A percentile compares a stretch with the other conserved stretches of the same genome.
These are phyloP conservation scores for Lepidurus arcticus DNA, from an alignment of 1,140 invertebrate species.

Conservation along the genomic window DNA sequence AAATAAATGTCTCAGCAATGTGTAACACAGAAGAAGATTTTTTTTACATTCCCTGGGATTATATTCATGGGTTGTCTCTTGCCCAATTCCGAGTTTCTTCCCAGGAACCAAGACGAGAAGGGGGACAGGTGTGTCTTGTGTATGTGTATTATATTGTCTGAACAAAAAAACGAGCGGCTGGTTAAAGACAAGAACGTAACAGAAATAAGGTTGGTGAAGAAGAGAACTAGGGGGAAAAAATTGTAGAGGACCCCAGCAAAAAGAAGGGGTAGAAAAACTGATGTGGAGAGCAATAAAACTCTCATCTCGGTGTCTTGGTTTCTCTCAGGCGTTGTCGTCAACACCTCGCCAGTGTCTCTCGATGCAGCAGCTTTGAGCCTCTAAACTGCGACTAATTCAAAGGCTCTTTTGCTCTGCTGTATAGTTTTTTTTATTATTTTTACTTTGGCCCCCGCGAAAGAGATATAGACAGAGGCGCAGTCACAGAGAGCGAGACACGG, in stretches of 20 bases:
- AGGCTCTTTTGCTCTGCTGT: neutral
- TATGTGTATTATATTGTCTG: neutral
- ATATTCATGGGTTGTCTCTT: neutral
- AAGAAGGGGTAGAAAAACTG: neutral
- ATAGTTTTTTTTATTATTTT: neutral
- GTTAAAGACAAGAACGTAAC: neutral
- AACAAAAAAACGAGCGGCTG: neutral
- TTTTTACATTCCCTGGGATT: neutral
- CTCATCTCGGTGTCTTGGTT: conserved; percentile 2
- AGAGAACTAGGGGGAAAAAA: neutral
- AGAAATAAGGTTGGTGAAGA: neutral
- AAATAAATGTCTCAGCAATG: no score
- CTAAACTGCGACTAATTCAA: conserved; percentile 19
- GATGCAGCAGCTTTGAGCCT: neutral
- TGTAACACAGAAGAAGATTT: no score
- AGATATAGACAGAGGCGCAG: no score
- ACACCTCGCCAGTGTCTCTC: neutral
- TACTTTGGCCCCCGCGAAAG: neutral
- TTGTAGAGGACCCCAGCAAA: neutral
- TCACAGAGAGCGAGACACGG: neutral
- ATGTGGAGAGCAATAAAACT: neutral
- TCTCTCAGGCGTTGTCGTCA: neutral
- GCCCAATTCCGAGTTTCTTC: neutral
- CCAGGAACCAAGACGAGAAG: neutral
- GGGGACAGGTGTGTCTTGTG: neutral